phyloP scores from a whole-genome alignment of 2,113 vertebrate genomes.

The human region DNA sequence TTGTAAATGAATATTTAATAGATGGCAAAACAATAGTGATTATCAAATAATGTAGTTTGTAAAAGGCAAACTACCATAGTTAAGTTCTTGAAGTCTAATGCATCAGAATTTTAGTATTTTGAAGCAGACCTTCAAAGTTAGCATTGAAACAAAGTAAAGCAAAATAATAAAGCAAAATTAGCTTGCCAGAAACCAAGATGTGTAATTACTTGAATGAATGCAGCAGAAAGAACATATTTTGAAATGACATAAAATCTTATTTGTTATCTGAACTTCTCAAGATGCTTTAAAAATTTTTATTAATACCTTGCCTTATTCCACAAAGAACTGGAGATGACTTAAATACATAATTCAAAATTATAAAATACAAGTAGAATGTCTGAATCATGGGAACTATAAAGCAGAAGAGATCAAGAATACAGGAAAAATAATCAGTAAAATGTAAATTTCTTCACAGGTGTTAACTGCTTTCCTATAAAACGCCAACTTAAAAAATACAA shows the following conservation, averaged over 20 bases:
- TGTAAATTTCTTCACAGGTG: neutral
- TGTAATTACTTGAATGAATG: neutral
- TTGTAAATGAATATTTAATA: conserved; percentile 33
- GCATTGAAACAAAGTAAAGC: neutral
- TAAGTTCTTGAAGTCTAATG: neutral
- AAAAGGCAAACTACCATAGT: neutral
- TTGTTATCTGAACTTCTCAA: conserved; percentile 6
- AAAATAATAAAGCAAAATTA: conserved; percentile 28
- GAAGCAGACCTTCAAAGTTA: conserved; percentile 19
- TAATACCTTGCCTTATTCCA: neutral
- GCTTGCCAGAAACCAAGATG: neutral
- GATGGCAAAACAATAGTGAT: conserved; percentile 6
- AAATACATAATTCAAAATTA: neutral
- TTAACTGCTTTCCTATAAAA: neutral
- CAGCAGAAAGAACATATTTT: neutral
- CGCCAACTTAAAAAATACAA: neutral
- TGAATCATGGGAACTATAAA: neutral
- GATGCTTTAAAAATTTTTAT: neutral
- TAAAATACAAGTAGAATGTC: neutral
- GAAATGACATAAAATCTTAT: conserved; percentile 32
- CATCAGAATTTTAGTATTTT: conserved; percentile 9
- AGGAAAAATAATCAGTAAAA: neutral
- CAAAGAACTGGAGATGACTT: conserved; percentile 3
- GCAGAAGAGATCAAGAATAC: neutral
- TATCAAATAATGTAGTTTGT: neutral